Evolutionary conservation across 2,797 vertebrate species (phyloP), one percentile per base, ranked within the genome.

Genomic region (Dallia pectoralis): DNA sequence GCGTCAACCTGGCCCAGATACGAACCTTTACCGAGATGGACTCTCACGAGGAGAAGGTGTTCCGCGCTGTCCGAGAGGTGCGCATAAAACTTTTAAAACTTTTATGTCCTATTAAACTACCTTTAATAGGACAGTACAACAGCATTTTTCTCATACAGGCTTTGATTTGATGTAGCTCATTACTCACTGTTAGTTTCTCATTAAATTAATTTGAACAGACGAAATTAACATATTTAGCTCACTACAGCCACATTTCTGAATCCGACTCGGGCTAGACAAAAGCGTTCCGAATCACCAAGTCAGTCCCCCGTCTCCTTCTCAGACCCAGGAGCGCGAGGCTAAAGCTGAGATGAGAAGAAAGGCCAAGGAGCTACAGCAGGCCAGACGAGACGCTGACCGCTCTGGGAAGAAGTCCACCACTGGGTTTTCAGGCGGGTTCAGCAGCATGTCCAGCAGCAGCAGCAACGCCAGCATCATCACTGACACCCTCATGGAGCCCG

Each of bases 1-100:
- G 97, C 0, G 98, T 99, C 47, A 99, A 99, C 80, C 86, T 99
- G 87, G 97, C 98, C n/a, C 97, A 99, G 82, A 99, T 99, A 83
- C 94, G 98, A 77, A 99, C 97, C 81, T 99, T 99, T 89, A 99
- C 98, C 1, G 98, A 99, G 93, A 99, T 99, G 98, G 98, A 99
- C 74, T 99, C 97, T 0, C 98, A 99, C 0, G 98, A 99, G 77
- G 98, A 99, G 71, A 99, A 98, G 85, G 98, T 99, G 80, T 99
- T 99, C 94, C 94, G 97, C 48, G 98, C 97, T 1, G 97, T 99
- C 76, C 93, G 98, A 91, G 98, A 99, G 97, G 98, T 99, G 80
- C 91, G 87, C 22, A 1, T 44, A 44, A 11, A 12, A 44, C 40
- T 44, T 3, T 11, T 9, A 12, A 44, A 3, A 0, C 40, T 11